These are phyloP conservation scores for Poecile montanus DNA, from an alignment of 2,797 vertebrate genomes.

Conservation along the genomic window DNA sequence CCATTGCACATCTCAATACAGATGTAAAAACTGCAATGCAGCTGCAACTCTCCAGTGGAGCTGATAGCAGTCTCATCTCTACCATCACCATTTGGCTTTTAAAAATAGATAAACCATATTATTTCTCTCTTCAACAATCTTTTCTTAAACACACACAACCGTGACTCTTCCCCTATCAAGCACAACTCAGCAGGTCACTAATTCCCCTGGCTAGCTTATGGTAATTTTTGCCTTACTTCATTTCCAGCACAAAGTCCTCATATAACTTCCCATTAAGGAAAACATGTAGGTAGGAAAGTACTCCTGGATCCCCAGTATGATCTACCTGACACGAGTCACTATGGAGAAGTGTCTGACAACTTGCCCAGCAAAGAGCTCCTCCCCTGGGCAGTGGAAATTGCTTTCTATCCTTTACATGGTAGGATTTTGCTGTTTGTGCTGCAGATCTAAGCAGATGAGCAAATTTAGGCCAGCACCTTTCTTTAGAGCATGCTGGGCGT, in stretches of 20 bases:
- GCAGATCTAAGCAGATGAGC: background rate
- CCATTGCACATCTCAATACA: background rate
- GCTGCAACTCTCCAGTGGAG: background rate
- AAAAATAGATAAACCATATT: background rate
- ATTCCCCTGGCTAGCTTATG: rapidly evolving
- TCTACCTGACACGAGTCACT: background rate
- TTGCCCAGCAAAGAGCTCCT: background rate
- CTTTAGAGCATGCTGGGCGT: background rate
- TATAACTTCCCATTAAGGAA: background rate
- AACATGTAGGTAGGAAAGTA: background rate
- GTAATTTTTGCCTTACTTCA: background rate
- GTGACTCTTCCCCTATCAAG: background rate
- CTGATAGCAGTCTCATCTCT: background rate
- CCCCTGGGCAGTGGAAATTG: background rate
- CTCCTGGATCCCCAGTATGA: background rate
- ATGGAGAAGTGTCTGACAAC: background rate
- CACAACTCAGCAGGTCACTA: background rate
- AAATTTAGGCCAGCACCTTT: background rate
- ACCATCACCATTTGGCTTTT: background rate
- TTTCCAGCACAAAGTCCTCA: background rate
- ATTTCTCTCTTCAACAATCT: background rate
- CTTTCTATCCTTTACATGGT: background rate
- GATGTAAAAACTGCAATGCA: background rate
- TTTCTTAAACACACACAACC: background rate
- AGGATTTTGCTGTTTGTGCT: background rate